These are phyloP conservation scores for Apomyelois bistriatella DNA, from an alignment of 2,888 invertebrate genomes.

Conservation along the genomic window DNA sequence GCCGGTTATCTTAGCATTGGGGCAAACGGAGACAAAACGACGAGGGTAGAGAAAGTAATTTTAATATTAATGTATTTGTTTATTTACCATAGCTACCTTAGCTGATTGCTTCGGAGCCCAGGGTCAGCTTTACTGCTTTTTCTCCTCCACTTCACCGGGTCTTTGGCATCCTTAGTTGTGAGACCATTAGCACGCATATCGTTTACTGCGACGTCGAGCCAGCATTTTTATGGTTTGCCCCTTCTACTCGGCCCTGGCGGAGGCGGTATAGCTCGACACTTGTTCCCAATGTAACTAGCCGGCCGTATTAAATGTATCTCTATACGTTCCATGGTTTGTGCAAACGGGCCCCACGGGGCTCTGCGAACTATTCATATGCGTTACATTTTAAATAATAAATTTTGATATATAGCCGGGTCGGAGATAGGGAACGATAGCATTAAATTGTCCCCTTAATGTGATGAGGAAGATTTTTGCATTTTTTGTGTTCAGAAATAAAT, in stretches of 20 bases:
- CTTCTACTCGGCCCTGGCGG: too few species aligned
- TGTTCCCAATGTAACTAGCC: too few species aligned
- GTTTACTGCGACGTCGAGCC: too few species aligned
- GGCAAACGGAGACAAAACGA: slow-evolving; percentile 7
- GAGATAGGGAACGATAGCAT: not conserved
- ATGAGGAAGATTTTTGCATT: slow-evolving; percentile 12
- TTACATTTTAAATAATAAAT: slow-evolving; percentile 39
- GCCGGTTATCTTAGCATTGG: slow-evolving; percentile 30
- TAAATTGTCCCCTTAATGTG: slow-evolving; percentile 13
- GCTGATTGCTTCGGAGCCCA: too few species aligned
- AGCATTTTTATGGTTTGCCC: too few species aligned
- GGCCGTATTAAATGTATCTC: too few species aligned
- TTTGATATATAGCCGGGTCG: slow-evolving; percentile 22
- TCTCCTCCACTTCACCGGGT: too few species aligned
- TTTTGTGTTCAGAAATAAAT: slow-evolving; percentile 8
- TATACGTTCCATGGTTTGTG: not conserved
- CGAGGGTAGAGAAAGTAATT: not conserved
- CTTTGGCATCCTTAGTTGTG: too few species aligned
- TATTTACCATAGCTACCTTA: too few species aligned
- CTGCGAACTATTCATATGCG: slow-evolving; percentile 30
- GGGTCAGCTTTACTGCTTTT: too few species aligned
- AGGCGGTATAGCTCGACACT: too few species aligned
- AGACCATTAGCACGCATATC: too few species aligned
- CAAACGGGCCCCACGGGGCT: slow-evolving; percentile 22
- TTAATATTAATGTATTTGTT: not conserved